A percentile compares a stretch with the other conserved stretches of the same genome.
These are phyloP conservation scores for Trichogramma pretiosum DNA, from an alignment of 1,140 invertebrate species.

Conservation along the genomic window DNA sequence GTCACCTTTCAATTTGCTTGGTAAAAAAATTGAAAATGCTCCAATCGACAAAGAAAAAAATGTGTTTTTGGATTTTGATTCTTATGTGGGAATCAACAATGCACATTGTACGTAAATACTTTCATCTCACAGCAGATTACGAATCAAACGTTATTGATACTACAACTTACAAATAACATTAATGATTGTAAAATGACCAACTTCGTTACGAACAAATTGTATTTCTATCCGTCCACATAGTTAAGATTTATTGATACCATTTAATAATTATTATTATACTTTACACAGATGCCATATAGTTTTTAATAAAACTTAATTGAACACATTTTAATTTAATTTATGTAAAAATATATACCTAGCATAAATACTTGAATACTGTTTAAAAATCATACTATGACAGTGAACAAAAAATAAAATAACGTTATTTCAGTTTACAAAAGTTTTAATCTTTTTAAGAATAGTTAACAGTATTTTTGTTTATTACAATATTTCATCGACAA, in stretches of 20 bases:
- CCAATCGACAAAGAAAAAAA: conserved; percentile 3
- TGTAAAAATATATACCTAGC: no score
- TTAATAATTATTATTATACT: background rate
- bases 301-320: background rate
- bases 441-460: conserved; percentile 45
- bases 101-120: conserved; percentile 11
- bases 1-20: conserved; percentile 32
- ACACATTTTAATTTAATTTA: background rate
- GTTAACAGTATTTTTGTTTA: conserved; percentile 43
- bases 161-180: conserved; percentile 3
- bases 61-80: conserved; percentile 29
- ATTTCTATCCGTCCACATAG: no score
- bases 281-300: background rate
- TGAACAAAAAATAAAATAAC: no score
- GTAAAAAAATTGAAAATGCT: conserved; percentile 14
- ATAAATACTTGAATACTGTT: no score
- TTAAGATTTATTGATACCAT: background rate
- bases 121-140: conserved; percentile 9
- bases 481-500: conserved; percentile 42
- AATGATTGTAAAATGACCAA: background rate
- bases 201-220: no score
- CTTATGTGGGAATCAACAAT: conserved; percentile 17
- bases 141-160: no score
- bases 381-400: no score
- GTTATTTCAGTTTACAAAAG: conserved; percentile 39